Evolutionary conservation across 1,140 invertebrate genomes (phyloP).

Genomic region (Cephus cinctus): DNA sequence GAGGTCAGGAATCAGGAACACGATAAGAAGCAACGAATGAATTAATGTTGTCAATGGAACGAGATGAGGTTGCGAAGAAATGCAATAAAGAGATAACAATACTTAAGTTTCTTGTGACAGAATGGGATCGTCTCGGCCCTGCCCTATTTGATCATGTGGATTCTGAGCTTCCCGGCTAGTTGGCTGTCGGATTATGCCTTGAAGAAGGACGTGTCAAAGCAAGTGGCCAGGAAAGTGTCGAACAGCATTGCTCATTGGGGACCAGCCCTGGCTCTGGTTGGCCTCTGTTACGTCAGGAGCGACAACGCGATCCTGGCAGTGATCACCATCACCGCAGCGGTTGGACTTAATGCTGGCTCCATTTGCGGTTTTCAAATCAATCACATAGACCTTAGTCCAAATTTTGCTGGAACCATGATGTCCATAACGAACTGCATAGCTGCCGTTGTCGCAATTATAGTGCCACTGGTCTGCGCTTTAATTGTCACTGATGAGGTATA

Average conservation of each 20-base stretch:
- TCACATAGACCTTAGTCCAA: conserved; percentile 67
- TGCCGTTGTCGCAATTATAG: no score
- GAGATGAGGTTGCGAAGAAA: no score
- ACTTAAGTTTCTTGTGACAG: no score
- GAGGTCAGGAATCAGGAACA: no score
- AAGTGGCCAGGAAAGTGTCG: conserved; percentile 61
- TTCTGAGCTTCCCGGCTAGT: background rate
- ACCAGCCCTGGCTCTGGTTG: conserved; percentile 31
- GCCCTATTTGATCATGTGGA: background rate
- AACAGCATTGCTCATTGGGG: conserved; percentile 60
- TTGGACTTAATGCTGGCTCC: conserved; percentile 56
- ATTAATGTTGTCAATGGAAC: no score
- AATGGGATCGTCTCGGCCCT: background rate
- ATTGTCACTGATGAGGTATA: no score
- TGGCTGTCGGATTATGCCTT: background rate
- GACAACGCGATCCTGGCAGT: conserved; percentile 18
- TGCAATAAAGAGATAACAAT: no score
- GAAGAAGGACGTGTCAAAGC: conserved; percentile 58
- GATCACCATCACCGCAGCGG: conserved; percentile 42
- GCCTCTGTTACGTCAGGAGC: conserved; percentile 26
- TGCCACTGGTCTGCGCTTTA: no score
- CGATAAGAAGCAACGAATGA: no score
- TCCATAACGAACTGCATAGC: conserved; percentile 63
- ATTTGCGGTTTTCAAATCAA: conserved; percentile 59
- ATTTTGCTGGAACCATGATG: conserved; percentile 69